Evolutionary conservation across 1,140 invertebrate genomes (phyloP).

Genomic region (Drosophila varians): DNA sequence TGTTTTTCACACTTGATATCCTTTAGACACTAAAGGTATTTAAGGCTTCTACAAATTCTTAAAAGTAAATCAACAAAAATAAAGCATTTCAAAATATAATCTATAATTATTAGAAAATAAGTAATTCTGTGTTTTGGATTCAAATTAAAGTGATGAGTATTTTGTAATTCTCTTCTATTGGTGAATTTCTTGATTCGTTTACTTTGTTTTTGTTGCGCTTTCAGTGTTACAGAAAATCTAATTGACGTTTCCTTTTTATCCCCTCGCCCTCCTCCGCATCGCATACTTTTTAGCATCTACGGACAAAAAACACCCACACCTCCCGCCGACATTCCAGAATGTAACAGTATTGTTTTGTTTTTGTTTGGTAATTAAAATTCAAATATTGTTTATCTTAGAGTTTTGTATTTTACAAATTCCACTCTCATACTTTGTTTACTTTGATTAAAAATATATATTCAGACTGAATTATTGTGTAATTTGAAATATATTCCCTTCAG

Average conservation of each 20-base stretch:
- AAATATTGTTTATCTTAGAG: conserved; percentile 26
- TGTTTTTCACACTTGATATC: conserved; percentile 22
- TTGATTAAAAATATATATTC: conserved; percentile 12
- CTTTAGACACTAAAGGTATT: neutral
- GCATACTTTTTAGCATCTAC: neutral
- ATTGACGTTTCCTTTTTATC: conserved; percentile 53
- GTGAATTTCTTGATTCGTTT: conserved; percentile 16
- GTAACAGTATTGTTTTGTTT: conserved; percentile 13
- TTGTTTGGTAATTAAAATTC: conserved; percentile 39
- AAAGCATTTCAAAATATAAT: no score
- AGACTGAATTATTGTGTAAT: neutral
- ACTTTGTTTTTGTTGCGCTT: conserved; percentile 40
- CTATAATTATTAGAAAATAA: no score
- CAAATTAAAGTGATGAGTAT: neutral
- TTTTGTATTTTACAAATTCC: conserved; percentile 30
- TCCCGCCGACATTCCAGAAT: conserved; percentile 5
- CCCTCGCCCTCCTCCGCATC: neutral
- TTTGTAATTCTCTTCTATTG: no score
- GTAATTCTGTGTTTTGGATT: no score
- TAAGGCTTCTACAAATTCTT: neutral
- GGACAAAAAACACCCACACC: conserved; percentile 1
- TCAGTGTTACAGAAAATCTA: conserved; percentile 49
- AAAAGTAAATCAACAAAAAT: neutral
- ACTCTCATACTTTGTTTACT: conserved; percentile 26
- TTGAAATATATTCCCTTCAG: neutral